Conservation (phyloP, 2,113 vertebrate genomes). For the Thymallus thymallus region DNA sequence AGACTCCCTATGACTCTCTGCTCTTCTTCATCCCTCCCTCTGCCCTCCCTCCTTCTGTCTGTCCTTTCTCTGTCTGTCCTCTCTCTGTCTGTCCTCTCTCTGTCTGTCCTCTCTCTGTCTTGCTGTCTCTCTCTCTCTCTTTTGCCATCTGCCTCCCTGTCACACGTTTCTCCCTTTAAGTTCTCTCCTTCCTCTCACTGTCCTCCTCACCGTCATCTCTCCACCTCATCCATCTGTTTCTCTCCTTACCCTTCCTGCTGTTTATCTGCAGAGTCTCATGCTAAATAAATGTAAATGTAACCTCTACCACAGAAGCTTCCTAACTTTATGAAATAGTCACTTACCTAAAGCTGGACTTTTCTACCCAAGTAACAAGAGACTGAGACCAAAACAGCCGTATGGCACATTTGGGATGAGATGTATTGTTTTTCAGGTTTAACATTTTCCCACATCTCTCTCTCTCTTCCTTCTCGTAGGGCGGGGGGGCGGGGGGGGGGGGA, state of each 20-base stretch:
- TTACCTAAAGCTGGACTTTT: too few species aligned
- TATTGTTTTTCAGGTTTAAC: too few species aligned
- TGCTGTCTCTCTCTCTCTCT: constrained; percentile 18
- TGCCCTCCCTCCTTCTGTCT: background rate
- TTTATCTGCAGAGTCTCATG: constrained; percentile 41
- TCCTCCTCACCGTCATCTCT: background rate
- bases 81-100: background rate
- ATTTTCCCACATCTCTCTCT: constrained; percentile 24
- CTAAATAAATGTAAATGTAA: too few species aligned
- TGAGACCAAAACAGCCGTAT: too few species aligned
- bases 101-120: background rate
- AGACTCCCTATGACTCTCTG: background rate
- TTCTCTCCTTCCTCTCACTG: background rate
- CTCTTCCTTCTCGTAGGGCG: background rate
- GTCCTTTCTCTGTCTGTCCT: background rate
- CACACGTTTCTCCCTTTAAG: constrained; percentile 28
- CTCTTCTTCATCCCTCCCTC: constrained; percentile 2
- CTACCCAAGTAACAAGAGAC: too few species aligned
- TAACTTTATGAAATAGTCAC: too few species aligned
- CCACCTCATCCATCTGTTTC: background rate
- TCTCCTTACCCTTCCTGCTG: constrained; percentile 31
- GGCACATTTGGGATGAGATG: too few species aligned
- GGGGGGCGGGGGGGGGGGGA: too few species aligned
- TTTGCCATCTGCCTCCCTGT: constrained; percentile 33
- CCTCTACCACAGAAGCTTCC: too few species aligned